Conservation (phyloP, 1,140 invertebrate genomes). For the Spodoptera frugiperda region DNA sequence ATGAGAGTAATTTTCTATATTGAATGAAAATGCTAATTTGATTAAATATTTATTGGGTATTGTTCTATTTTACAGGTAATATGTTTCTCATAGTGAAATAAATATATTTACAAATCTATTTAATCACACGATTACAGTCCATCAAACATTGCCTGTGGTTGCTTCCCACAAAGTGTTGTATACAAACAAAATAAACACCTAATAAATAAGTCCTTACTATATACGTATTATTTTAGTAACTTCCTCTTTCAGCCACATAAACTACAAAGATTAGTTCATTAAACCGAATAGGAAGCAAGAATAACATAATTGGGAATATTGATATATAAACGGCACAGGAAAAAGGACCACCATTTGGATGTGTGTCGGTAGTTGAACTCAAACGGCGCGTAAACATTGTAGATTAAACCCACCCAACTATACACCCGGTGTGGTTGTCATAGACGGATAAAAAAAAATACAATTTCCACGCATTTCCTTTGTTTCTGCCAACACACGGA, state of each 20-base stretch:
- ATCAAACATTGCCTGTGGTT: no score
- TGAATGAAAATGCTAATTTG: slow-evolving; percentile 8
- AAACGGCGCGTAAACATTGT: slow-evolving; percentile 64
- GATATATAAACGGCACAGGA: slow-evolving; percentile 42
- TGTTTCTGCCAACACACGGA: slow-evolving; percentile 26
- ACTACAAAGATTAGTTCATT: slow-evolving; percentile 1
- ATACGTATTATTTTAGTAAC: not conserved
- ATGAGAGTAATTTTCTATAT: slow-evolving; percentile 33
- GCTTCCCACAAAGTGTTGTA: no score
- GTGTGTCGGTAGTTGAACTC: slow-evolving; percentile 56
- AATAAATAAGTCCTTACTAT: no score
- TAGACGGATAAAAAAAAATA: slow-evolving; percentile 44
- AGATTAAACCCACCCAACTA: slow-evolving; percentile 63
- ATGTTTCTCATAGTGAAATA: no score
- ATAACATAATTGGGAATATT: slow-evolving; percentile 27
- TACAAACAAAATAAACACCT: no score
- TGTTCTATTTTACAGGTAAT: not conserved
- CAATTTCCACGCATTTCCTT: slow-evolving; percentile 44
- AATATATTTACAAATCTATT: no score
- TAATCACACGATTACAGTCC: no score
- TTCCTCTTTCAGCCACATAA: slow-evolving; percentile 11
- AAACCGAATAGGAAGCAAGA: slow-evolving; percentile 16
- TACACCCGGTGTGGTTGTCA: slow-evolving; percentile 52
- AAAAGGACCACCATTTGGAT: slow-evolving; percentile 52
- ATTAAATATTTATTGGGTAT: not conserved